Evolutionary conservation across 1,140 invertebrate genomes (phyloP).

Genomic region (Leptinotarsa undecemlineata): DNA sequence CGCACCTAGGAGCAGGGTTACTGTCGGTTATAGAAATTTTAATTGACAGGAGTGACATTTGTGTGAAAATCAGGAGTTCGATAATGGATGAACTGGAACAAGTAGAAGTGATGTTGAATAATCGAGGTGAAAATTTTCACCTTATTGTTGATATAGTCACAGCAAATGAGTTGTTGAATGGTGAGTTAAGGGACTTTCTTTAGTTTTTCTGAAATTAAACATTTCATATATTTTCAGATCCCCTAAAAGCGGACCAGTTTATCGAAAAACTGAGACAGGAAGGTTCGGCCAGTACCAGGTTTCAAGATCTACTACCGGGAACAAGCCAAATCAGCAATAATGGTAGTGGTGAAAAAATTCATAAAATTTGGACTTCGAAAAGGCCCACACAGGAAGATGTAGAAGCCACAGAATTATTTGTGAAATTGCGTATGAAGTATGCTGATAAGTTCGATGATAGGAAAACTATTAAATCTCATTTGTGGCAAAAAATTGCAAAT

Average conservation of each 20-base stretch:
- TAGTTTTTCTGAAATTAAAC: neutral
- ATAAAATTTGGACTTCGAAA: neutral
- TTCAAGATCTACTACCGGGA: neutral
- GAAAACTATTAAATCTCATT: conserved; percentile 6
- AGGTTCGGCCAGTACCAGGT: neutral
- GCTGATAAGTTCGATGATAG: neutral
- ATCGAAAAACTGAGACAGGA: neutral
- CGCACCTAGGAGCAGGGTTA: too few species aligned
- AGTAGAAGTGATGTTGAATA: too few species aligned
- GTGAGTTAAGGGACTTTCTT: neutral
- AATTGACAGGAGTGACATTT: too few species aligned
- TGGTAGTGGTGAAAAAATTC: neutral
- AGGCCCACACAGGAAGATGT: neutral
- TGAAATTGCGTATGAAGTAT: neutral
- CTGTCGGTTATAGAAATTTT: too few species aligned
- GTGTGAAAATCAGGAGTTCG: too few species aligned
- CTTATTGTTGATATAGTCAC: too few species aligned
- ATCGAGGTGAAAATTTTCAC: too few species aligned
- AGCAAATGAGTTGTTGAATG: neutral
- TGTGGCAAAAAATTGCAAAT: neutral
- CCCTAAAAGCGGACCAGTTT: neutral
- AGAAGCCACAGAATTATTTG: neutral
- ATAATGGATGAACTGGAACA: too few species aligned
- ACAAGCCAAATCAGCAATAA: neutral
- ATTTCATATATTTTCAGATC: neutral